These are phyloP conservation scores for Pteruthius melanotis DNA, from an alignment of 2,113 vertebrate genomes.

Conservation along the genomic window DNA sequence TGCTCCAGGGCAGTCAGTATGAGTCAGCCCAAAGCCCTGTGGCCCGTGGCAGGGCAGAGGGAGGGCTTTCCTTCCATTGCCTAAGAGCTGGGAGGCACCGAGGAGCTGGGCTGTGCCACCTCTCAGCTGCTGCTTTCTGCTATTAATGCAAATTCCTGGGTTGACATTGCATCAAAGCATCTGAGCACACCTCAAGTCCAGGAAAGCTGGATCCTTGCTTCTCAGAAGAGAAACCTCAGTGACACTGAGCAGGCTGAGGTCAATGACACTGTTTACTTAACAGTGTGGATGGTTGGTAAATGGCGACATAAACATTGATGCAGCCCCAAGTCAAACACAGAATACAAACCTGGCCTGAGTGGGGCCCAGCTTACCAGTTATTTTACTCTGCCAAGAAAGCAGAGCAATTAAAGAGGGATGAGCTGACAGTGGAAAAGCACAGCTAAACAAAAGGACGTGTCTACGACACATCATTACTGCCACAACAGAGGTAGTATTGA, in stretches of 20 bases:
- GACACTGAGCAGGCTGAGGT: constrained; percentile 9
- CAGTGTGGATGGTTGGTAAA: background rate
- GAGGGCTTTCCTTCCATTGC: background rate
- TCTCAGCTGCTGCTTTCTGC: background rate
- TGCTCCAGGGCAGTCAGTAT: background rate
- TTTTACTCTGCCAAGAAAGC: background rate
- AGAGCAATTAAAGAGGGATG: background rate
- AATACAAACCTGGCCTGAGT: background rate
- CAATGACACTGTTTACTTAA: constrained; percentile 36
- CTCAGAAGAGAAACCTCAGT: constrained; percentile 18
- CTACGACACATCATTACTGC: background rate
- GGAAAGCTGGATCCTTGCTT: background rate
- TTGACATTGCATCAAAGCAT: background rate
- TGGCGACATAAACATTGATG: constrained; percentile 3
- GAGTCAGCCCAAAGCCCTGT: rapidly evolving
- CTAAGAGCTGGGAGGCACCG: rapidly evolving
- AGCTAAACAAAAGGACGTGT: background rate
- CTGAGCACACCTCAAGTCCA: background rate
- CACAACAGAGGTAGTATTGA: background rate
- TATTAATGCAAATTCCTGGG: background rate
- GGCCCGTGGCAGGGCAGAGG: background rate
- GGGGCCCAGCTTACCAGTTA: background rate
- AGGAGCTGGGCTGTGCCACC: background rate
- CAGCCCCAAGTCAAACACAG: constrained; percentile 19
- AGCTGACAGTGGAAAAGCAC: background rate